Percentiles rank a stretch among this genome's conserved stretches.
These are phyloP conservation scores for Panzeria rudis DNA, from an alignment of 2,888 invertebrate genomes.

Conservation along the genomic window DNA sequence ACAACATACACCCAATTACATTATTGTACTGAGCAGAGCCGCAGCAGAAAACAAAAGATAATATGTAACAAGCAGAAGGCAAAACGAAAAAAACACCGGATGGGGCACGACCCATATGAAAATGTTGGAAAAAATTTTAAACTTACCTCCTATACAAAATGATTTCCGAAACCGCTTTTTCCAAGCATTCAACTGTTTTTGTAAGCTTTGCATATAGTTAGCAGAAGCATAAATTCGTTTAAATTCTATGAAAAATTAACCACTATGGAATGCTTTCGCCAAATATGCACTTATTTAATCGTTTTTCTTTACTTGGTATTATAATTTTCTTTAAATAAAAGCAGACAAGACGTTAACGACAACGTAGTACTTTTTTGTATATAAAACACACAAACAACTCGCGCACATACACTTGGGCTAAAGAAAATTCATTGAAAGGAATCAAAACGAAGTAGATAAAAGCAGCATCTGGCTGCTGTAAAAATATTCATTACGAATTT, in stretches of 20 bases:
- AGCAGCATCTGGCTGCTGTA: conserved; percentile 32
- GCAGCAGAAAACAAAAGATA: conserved; percentile 51
- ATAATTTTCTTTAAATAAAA: conserved; percentile 40
- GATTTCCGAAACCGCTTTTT: conserved; percentile 66
- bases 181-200: conserved; percentile 64
- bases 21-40: conserved; percentile 11
- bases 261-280: neutral
- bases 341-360: conserved; percentile 59
- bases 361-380: conserved; percentile 45
- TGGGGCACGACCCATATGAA: conserved; percentile 69
- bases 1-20: conserved; percentile 13
- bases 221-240: conserved; percentile 10
- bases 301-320: neutral
- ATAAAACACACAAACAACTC: conserved; percentile 36
- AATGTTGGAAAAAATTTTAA: conserved; percentile 1
- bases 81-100: conserved; percentile 59
- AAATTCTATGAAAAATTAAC: neutral
- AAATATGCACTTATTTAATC: conserved; percentile 1
- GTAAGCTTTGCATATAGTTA: conserved; percentile 65
- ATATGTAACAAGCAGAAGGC: conserved; percentile 54
- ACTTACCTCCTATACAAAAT: conserved; percentile 64
- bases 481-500: neutral
- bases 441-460: conserved; percentile 19
- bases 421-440: conserved; percentile 2
- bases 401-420: conserved; percentile 33